Evolutionary conservation across 92 coral and sea anemone genomes (phyloP).

Genomic region (Galaxea fascicularis): DNA sequence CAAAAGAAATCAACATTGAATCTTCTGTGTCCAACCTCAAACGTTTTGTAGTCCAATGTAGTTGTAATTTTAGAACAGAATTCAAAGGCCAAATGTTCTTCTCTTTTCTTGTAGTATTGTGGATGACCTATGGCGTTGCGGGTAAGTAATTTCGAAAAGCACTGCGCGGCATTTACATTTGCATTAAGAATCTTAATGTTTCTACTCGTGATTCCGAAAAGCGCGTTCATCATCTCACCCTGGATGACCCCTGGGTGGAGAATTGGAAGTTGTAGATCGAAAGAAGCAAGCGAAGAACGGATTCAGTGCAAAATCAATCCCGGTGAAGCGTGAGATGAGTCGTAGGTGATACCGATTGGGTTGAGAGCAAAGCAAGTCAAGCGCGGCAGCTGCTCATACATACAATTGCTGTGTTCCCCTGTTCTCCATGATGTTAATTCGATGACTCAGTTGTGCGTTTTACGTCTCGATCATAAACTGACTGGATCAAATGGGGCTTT

Average conservation of each 20-base stretch:
- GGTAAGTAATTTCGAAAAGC: conserved; percentile 49
- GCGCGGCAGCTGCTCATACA: conserved; percentile 63
- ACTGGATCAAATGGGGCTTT: conserved; percentile 43
- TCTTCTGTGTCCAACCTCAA: conserved; percentile 41
- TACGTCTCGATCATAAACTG: conserved; percentile 42
- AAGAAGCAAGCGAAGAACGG: conserved; percentile 1
- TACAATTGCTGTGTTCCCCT: conserved; percentile 40
- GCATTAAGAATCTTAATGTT: conserved; percentile 44
- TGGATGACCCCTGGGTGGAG: conserved; percentile 31
- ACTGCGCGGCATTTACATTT: conserved; percentile 27
- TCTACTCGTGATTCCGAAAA: conserved; percentile 10
- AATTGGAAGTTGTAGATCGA: conserved; percentile 19
- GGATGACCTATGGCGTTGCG: conserved; percentile 47
- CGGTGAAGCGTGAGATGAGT: conserved; percentile 51
- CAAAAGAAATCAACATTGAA: conserved; percentile 53
- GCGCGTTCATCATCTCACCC: conserved; percentile 20
- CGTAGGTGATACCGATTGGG: conserved; percentile 28
- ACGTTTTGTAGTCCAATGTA: conserved; percentile 38
- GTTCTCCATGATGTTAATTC: conserved; percentile 36
- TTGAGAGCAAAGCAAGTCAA: conserved; percentile 49
- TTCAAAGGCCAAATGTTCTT: conserved; percentile 54
- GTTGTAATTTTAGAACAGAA: conserved; percentile 50
- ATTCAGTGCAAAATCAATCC: conserved; percentile 19
- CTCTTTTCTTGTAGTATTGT: conserved; percentile 50
- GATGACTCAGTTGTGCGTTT: conserved; percentile 45